Percentiles rank a stretch among this genome's conserved stretches.
phyloP scores from a whole-genome alignment of 1,140 invertebrate species.

The Saccostrea cuccullata region DNA sequence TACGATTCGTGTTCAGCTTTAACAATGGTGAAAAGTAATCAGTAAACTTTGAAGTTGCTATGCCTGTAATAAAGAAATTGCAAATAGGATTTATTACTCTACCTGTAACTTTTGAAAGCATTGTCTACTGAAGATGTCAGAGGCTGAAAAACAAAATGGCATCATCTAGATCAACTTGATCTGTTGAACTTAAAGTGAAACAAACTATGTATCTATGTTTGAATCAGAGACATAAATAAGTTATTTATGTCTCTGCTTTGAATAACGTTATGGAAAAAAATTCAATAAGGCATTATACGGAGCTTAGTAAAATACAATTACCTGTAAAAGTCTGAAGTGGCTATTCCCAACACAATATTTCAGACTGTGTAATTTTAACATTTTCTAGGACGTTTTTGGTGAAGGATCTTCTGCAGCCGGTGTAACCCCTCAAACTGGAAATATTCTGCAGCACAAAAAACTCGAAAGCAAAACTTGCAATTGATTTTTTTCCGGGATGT shows the following conservation, averaged over 20 bases:
- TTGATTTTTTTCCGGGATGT: not conserved
- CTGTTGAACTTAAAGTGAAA: too few relatives aligned
- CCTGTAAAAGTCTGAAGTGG: not conserved
- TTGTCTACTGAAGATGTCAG: not conserved
- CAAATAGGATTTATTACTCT: too few relatives aligned
- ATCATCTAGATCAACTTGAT: not conserved
- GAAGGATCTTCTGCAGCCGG: not conserved
- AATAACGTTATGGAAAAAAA: not conserved
- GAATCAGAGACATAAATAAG: too few relatives aligned
- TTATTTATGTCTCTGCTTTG: too few relatives aligned
- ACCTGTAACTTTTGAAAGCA: not conserved
- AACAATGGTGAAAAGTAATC: not conserved
- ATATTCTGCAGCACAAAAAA: not conserved
- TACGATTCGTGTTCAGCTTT: too few relatives aligned
- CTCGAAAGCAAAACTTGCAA: not conserved
- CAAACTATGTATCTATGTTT: too few relatives aligned
- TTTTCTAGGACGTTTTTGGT: not conserved
- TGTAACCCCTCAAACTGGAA: not conserved
- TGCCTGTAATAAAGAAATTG: too few relatives aligned
- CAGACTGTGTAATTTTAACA: slow-evolving; percentile 6
- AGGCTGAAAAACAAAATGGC: not conserved
- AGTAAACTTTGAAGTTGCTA: too few relatives aligned
- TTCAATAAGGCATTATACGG: not conserved
- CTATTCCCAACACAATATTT: not conserved
- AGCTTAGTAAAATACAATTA: not conserved